Evolutionary conservation across 2,797 vertebrate species (phyloP).

Genomic region (Macrochelys suwanniensis): DNA sequence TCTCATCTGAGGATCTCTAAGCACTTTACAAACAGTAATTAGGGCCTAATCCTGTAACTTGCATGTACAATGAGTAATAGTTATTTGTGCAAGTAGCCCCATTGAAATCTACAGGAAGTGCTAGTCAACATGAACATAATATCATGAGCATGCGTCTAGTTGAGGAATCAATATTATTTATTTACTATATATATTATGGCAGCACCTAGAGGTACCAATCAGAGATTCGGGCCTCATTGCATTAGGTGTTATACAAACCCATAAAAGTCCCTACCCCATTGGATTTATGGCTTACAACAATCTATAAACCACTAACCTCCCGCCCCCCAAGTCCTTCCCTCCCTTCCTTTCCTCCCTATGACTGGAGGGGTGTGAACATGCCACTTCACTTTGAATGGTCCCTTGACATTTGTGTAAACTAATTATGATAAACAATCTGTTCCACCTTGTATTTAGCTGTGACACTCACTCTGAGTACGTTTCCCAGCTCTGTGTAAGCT

Average conservation of each 20-base stretch:
- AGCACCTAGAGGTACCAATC: not conserved
- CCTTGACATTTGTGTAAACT: not conserved
- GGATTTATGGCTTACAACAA: too few relatives aligned
- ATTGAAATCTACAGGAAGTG: not conserved
- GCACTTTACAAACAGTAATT: conserved; percentile 20
- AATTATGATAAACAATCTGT: not conserved
- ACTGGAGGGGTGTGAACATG: not conserved
- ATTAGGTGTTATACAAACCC: not conserved
- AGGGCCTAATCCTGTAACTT: not conserved
- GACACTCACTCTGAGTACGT: too few relatives aligned
- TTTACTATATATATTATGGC: not conserved
- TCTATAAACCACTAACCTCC: not conserved
- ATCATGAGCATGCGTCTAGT: too few relatives aligned
- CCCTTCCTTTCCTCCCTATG: not conserved
- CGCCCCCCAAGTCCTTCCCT: too few relatives aligned
- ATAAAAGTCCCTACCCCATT: too few relatives aligned
- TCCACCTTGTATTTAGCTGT: not conserved
- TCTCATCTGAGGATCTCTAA: conserved; percentile 22
- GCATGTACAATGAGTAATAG: not conserved
- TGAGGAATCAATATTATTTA: not conserved
- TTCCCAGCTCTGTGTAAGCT: too few relatives aligned
- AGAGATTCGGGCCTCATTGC: not conserved
- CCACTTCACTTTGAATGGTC: not conserved
- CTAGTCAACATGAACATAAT: not conserved
- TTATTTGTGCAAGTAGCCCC: too few relatives aligned